Evolutionary conservation across 2,113 vertebrate genomes (phyloP).

Genomic region (Acinonyx jubatus): DNA sequence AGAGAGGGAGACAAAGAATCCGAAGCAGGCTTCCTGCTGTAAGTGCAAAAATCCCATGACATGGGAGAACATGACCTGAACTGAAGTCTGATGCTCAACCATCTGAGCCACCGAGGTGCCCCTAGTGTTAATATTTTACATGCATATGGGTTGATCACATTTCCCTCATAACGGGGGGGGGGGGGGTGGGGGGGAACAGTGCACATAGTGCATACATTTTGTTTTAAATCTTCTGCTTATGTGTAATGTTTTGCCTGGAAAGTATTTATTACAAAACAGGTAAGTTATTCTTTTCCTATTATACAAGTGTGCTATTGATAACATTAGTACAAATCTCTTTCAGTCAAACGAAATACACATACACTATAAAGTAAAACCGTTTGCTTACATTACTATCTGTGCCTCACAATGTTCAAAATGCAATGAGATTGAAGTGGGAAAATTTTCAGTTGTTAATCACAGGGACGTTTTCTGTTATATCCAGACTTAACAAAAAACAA

Average conservation of each 20-base stretch:
- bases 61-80: too few species aligned
- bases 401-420: neutral
- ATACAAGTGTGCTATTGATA: neutral
- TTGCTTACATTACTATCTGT: neutral
- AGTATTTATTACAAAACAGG: neutral
- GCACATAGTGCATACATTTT: neutral
- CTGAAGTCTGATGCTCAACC: too few species aligned
- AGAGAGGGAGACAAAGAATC: too few species aligned
- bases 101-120: too few species aligned
- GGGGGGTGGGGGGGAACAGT: too few species aligned
- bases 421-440: neutral
- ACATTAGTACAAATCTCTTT: neutral
- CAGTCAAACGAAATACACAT: neutral
- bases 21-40: too few species aligned
- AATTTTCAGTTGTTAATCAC: neutral
- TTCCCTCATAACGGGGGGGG: neutral
- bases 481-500: neutral
- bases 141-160: neutral
- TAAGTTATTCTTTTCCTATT: neutral
- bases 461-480: neutral
- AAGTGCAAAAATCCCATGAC: too few species aligned
- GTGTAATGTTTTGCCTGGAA: neutral
- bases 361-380: neutral
- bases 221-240: neutral
- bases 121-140: neutral